Conservation (phyloP, 2,888 invertebrate species). For the Drosophila pseudotakahashii region DNA sequence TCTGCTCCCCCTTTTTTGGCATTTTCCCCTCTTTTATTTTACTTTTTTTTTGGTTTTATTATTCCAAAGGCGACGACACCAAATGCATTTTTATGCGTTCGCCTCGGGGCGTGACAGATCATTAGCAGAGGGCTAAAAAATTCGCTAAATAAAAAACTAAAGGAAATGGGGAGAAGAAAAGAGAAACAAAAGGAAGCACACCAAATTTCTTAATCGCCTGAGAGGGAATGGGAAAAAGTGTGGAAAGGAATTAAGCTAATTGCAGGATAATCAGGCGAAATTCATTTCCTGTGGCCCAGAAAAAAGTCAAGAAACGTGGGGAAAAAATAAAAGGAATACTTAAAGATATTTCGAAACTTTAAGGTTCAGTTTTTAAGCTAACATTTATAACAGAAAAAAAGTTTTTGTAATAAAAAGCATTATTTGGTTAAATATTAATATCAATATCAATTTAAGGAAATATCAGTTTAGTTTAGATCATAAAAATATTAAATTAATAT, state of each 20-base stretch:
- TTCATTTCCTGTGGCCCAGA: conserved; percentile 35
- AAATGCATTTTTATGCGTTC: conserved; percentile 60
- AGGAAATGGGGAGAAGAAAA: conserved; percentile 15
- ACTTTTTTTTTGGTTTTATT: conserved; percentile 21
- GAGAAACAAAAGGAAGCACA: conserved; percentile 16
- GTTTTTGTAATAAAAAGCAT: too few relatives aligned
- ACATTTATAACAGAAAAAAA: too few relatives aligned
- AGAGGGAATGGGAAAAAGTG: conserved; percentile 25
- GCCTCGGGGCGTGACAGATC: conserved; percentile 47
- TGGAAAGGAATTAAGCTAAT: conserved; percentile 51
- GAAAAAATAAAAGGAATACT: neutral
- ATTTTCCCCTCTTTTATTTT: conserved; percentile 13
- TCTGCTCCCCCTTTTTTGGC: conserved; percentile 8
- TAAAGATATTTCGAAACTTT: too few relatives aligned
- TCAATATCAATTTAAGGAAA: too few relatives aligned
- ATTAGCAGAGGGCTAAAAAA: conserved; percentile 40
- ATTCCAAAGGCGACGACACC: conserved; percentile 34
- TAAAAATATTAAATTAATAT: too few relatives aligned
- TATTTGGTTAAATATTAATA: too few relatives aligned
- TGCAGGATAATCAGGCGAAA: conserved; percentile 51
- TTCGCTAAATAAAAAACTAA: conserved; percentile 13
- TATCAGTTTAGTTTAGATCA: too few relatives aligned
- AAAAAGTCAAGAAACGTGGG: neutral
- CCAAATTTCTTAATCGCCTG: conserved; percentile 37
- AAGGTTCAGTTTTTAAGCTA: too few relatives aligned